Evolutionary conservation across 2,797 vertebrate species (phyloP).

Genomic region (Enteromius fasciolatus): DNA sequence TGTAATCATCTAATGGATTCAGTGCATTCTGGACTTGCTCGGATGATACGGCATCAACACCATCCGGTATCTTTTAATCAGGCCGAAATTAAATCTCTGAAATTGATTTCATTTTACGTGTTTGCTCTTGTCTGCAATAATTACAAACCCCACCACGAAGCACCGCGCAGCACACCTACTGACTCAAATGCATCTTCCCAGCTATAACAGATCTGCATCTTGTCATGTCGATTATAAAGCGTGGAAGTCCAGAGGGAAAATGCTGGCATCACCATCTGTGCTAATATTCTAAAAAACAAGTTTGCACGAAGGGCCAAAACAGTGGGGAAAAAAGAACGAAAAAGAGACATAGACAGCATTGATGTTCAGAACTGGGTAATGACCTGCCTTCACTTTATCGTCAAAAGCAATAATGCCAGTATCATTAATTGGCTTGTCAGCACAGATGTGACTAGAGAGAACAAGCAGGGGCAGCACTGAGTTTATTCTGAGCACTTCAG

Average conservation of each 20-base stretch:
- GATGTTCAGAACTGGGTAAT: constrained; percentile 61
- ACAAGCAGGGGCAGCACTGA: background rate
- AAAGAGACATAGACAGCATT: constrained; percentile 53
- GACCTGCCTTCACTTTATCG: constrained; percentile 66
- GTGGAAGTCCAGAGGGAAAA: constrained; percentile 75
- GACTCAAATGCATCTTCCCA: constrained; percentile 76
- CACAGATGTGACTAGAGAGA: constrained; percentile 40
- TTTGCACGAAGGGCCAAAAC: constrained; percentile 62
- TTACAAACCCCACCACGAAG: constrained; percentile 77
- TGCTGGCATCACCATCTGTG: constrained; percentile 78
- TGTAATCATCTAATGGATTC: constrained; percentile 68
- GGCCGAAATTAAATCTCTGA: constrained; percentile 76
- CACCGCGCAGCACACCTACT: constrained; percentile 73
- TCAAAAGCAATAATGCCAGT: constrained; percentile 61
- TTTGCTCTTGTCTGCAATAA: constrained; percentile 82
- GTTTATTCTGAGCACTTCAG: constrained; percentile 21
- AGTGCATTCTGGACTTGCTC: constrained; percentile 57
- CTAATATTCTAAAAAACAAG: constrained; percentile 73
- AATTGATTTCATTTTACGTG: constrained; percentile 81
- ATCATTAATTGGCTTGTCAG: constrained; percentile 69
- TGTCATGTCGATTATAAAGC: constrained; percentile 79
- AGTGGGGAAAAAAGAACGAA: constrained; percentile 26
- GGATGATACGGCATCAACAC: constrained; percentile 62
- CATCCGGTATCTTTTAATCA: constrained; percentile 72
- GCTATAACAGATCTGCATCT: constrained; percentile 73